Conservation (phyloP, 2,888 invertebrate species). For the Chaetogeoica ovagalla region DNA sequence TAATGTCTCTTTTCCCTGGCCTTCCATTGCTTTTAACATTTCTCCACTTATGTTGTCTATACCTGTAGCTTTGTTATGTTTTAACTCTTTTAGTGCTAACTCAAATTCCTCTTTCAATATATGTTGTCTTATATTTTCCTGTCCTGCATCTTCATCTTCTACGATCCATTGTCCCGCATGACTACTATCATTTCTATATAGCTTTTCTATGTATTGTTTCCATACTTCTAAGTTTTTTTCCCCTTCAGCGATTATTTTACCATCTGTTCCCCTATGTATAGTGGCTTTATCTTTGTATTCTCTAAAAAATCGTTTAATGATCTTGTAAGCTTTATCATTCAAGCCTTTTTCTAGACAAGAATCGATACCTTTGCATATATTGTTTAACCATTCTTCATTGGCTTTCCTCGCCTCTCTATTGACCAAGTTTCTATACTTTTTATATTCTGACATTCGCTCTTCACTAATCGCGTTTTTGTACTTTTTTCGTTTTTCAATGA, state of each 20-base stretch:
- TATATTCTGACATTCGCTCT: slow-evolving; percentile 7
- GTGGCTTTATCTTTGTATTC: slow-evolving; percentile 2
- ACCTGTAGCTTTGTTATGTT: neutral
- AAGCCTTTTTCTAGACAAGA: neutral
- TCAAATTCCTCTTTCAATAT: neutral
- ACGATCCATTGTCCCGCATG: no score
- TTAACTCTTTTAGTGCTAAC: neutral
- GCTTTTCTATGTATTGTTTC: no score
- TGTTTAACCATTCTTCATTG: slow-evolving; percentile 10
- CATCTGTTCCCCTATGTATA: neutral
- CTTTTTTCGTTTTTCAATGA: no score
- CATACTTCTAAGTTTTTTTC: no score
- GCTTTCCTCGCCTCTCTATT: slow-evolving; percentile 7
- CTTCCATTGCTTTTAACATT: neutral
- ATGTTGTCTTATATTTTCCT: neutral
- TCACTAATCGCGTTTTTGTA: neutral
- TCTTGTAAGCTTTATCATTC: slow-evolving; percentile 6
- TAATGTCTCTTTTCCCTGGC: neutral
- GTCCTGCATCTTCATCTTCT: no score
- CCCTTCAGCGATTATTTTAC: slow-evolving; percentile 4
- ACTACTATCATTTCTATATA: no score
- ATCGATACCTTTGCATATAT: neutral
- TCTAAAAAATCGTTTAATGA: neutral
- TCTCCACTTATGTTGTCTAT: no score
- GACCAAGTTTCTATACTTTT: neutral